A percentile compares a stretch with the other conserved stretches of the same genome.
Conservation (phyloP, 2,113 vertebrate species). For the Hyperopisus bebe region DNA sequence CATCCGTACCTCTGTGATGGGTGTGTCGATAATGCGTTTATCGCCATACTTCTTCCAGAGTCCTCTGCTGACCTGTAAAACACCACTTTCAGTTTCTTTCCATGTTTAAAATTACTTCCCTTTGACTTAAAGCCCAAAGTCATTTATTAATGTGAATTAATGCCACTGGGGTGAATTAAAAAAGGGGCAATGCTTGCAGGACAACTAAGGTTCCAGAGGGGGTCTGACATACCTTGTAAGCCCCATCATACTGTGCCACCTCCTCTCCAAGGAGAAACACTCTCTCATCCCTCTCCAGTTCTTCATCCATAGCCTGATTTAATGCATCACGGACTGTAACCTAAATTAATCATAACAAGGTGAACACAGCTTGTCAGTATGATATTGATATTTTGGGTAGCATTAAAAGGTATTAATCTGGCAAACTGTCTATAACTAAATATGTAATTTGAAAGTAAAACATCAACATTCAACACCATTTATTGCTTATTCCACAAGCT, state of each 20-base stretch:
- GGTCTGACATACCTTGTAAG: slow-evolving; percentile 78
- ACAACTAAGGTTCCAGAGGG: neutral
- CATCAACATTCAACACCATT: neutral
- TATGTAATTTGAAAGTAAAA: neutral
- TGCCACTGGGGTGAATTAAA: neutral
- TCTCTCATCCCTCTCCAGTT: slow-evolving; percentile 89
- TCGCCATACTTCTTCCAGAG: slow-evolving; percentile 98
- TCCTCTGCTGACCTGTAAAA: slow-evolving; percentile 80
- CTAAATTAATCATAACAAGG: slow-evolving; percentile 46
- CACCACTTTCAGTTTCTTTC: slow-evolving; percentile 1
- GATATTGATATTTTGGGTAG: neutral
- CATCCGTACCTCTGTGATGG: slow-evolving; percentile 83
- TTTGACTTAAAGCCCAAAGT: neutral
- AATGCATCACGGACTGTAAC: slow-evolving; percentile 90
- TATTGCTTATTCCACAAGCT: neutral
- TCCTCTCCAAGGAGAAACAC: slow-evolving; percentile 94
- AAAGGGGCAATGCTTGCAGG: neutral
- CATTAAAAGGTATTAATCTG: neutral
- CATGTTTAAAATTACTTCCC: neutral
- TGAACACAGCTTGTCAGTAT: neutral
- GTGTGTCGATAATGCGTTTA: slow-evolving; percentile 91
- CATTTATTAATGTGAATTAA: neutral
- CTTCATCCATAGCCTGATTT: slow-evolving; percentile 95
- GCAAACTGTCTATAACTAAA: neutral
- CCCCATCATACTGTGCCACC: slow-evolving; percentile 95